These are phyloP conservation scores for Pachypeltis micranthus DNA, from an alignment of 1,140 invertebrate species.

Conservation along the genomic window DNA sequence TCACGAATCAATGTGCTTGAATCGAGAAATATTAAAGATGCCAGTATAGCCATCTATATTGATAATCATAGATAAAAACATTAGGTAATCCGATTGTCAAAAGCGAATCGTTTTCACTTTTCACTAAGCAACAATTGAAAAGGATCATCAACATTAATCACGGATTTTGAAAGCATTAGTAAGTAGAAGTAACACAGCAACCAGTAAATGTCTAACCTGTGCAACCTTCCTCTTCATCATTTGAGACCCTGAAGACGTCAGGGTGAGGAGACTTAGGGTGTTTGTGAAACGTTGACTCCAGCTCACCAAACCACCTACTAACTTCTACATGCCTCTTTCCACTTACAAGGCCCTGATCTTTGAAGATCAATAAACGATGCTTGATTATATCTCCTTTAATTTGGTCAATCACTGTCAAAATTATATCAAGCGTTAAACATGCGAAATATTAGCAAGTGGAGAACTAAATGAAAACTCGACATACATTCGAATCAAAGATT, in stretches of 20 bases:
- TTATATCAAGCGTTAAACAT: constrained; percentile 6
- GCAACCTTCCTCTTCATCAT: constrained; percentile 38
- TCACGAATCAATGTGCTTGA: too few relatives aligned
- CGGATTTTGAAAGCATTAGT: neutral
- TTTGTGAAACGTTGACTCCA: constrained; percentile 41
- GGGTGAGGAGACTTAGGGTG: constrained; percentile 39
- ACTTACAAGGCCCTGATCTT: constrained; percentile 37
- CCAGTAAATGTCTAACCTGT: constrained; percentile 28
- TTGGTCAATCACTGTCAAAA: constrained; percentile 32
- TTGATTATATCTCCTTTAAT: constrained; percentile 36
- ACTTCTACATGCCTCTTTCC: constrained; percentile 39
- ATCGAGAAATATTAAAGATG: too few relatives aligned
- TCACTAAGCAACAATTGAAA: neutral
- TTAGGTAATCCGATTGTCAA: neutral
- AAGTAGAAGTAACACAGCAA: neutral
- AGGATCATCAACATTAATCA: neutral
- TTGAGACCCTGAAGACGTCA: constrained; percentile 41
- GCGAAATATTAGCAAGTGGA: too few relatives aligned
- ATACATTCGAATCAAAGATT: neutral
- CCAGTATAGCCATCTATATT: too few relatives aligned
- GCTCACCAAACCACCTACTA: constrained; percentile 40
- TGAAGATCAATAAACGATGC: constrained; percentile 37
- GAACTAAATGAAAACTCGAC: neutral
- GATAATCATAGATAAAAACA: too few relatives aligned
- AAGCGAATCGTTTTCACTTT: neutral